These are phyloP conservation scores for Coptotermes formosanus DNA, from an alignment of 1,140 invertebrate species.

Conservation along the genomic window DNA sequence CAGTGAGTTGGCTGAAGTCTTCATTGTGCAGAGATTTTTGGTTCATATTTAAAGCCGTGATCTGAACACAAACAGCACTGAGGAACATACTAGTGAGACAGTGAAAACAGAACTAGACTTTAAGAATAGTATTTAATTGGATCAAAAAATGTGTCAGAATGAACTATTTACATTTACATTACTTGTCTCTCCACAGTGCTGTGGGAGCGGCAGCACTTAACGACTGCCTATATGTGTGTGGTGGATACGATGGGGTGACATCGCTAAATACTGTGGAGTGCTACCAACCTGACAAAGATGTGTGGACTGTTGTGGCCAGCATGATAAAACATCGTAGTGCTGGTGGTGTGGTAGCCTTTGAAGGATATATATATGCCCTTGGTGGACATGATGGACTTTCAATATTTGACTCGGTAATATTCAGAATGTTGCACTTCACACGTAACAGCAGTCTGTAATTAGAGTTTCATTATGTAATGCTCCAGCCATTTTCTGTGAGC, in stretches of 20 bases:
- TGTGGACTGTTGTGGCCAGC: constrained; percentile 71
- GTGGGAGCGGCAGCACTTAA: constrained; percentile 81
- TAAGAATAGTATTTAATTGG: no score
- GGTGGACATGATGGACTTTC: constrained; percentile 86
- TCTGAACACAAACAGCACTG: no score
- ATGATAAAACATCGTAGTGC: constrained; percentile 90
- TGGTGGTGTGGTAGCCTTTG: constrained; percentile 80
- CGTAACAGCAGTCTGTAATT: background rate
- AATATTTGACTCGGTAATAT: constrained; percentile 78
- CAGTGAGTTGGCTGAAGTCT: no score
- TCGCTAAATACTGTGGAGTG: constrained; percentile 83
- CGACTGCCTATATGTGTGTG: constrained; percentile 80
- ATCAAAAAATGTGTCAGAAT: no score
- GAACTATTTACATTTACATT: no score
- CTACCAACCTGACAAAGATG: constrained; percentile 72
- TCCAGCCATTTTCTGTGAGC: background rate
- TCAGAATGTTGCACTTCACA: background rate
- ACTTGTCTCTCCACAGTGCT: constrained; percentile 55
- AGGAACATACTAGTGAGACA: no score
- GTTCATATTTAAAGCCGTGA: no score
- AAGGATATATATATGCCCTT: constrained; percentile 78
- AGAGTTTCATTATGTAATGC: background rate
- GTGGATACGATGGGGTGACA: constrained; percentile 86
- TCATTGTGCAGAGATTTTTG: no score
- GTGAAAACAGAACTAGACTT: no score